Evolutionary conservation across 2,797 vertebrate genomes (phyloP).

Genomic region (Vultur gryphus): DNA sequence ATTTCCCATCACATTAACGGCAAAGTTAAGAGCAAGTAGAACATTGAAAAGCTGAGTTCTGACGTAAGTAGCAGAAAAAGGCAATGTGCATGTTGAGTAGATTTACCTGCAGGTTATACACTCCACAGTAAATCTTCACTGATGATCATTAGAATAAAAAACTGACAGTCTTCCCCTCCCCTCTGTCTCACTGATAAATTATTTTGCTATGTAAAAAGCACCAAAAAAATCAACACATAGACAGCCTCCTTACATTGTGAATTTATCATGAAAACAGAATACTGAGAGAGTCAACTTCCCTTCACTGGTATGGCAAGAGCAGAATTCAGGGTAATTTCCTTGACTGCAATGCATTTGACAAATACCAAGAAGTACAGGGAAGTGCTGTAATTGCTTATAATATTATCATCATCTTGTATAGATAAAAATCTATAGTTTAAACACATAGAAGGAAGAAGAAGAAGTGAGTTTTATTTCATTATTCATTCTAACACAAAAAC

Average conservation of each 20-base stretch:
- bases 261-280: neutral
- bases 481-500: neutral
- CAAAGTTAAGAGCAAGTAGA: neutral
- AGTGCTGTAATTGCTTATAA: neutral
- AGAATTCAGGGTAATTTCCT: neutral
- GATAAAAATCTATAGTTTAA: neutral
- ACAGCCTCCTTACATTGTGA: neutral
- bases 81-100: accelerated
- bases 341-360: neutral
- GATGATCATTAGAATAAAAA: neutral
- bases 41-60: neutral
- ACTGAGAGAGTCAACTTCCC: neutral
- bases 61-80: neutral
- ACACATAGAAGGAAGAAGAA: neutral
- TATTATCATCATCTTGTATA: neutral
- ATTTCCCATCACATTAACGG: neutral
- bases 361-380: neutral
- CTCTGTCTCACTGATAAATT: neutral
- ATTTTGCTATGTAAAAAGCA: neutral
- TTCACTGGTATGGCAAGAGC: neutral
- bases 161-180: neutral
- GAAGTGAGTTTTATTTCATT: neutral
- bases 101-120: neutral
- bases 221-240: neutral
- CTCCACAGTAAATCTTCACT: neutral